Evolutionary conservation across 2,888 invertebrate genomes (phyloP).

Genomic region (Thera obeliscata): DNA sequence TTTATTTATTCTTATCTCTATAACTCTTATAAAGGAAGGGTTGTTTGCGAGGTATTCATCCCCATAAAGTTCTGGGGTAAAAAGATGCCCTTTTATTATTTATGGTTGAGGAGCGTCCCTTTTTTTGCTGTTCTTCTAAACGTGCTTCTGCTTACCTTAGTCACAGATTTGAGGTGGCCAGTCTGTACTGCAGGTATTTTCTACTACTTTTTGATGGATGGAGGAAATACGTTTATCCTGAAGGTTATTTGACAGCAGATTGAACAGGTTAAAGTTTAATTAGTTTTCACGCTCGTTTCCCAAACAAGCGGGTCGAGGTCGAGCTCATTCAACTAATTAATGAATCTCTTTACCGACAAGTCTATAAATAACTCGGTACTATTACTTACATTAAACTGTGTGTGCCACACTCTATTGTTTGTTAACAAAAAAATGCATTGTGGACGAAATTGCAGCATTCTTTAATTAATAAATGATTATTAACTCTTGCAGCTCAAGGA

Average conservation of each 20-base stretch:
- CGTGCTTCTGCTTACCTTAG: slow-evolving; percentile 39
- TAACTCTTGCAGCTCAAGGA: too few relatives aligned
- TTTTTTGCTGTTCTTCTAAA: slow-evolving; percentile 57
- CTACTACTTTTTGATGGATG: slow-evolving; percentile 19
- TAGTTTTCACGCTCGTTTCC: slow-evolving; percentile 64
- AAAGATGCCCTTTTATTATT: slow-evolving; percentile 71
- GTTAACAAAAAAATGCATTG: not conserved
- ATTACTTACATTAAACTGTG: not conserved
- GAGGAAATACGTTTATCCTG: slow-evolving; percentile 34
- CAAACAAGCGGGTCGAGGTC: slow-evolving; percentile 62
- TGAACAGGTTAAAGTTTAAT: slow-evolving; percentile 70
- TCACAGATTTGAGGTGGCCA: not conserved
- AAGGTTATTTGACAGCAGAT: slow-evolving; percentile 42
- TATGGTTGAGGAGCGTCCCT: slow-evolving; percentile 63
- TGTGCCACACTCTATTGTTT: not conserved
- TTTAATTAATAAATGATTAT: too few relatives aligned
- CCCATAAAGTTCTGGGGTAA: slow-evolving; percentile 59
- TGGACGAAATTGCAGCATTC: not conserved
- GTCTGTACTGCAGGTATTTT: slow-evolving; percentile 34
- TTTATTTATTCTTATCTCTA: slow-evolving; percentile 32
- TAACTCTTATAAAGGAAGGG: slow-evolving; percentile 41
- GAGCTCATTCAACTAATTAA: slow-evolving; percentile 67
- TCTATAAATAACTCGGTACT: not conserved
- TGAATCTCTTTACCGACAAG: slow-evolving; percentile 34
- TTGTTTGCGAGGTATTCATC: slow-evolving; percentile 52